These are phyloP conservation scores for Aethina tumida DNA, from an alignment of 1,140 invertebrate genomes.

Conservation along the genomic window DNA sequence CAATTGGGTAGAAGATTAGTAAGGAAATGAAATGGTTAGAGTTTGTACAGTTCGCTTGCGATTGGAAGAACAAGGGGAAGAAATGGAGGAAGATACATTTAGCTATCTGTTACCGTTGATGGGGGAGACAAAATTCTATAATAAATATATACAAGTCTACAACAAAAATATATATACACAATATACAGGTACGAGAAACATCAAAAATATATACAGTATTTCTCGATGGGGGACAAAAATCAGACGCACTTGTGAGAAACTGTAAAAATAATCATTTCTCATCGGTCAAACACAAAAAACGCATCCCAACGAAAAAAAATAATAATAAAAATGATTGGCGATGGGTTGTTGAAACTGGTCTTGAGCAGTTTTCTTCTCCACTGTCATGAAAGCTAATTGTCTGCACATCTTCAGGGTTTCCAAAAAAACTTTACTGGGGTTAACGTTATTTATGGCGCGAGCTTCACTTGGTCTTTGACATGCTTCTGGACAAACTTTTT, in stretches of 20 bases:
- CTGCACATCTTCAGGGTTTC: constrained; percentile 13
- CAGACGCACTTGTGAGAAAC: constrained; percentile 3
- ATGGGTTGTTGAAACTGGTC: no score
- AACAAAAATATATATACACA: constrained; percentile 30
- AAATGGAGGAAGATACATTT: constrained; percentile 11
- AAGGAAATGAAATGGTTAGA: no score
- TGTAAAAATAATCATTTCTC: constrained; percentile 6
- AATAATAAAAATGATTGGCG: no score
- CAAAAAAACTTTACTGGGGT: no score
- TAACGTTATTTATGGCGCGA: no score
- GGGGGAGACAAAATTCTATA: constrained; percentile 8
- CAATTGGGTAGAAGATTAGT: no score
- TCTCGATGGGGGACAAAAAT: constrained; percentile 16
- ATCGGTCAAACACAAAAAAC: constrained; percentile 7
- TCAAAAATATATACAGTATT: constrained; percentile 24
- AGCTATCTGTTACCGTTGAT: constrained; percentile 4
- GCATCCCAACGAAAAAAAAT: no score
- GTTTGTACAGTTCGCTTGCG: constrained; percentile 7
- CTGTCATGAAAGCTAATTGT: no score
- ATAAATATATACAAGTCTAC: constrained; percentile 12
- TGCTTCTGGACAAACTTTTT: no score
- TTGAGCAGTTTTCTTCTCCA: constrained; percentile 33
- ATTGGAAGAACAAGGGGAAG: constrained; percentile 7
- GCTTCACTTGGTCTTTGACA: no score
- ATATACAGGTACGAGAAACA: constrained; percentile 27